Evolutionary conservation across 2,113 vertebrate genomes (phyloP).

Genomic region (Morone saxatilis): DNA sequence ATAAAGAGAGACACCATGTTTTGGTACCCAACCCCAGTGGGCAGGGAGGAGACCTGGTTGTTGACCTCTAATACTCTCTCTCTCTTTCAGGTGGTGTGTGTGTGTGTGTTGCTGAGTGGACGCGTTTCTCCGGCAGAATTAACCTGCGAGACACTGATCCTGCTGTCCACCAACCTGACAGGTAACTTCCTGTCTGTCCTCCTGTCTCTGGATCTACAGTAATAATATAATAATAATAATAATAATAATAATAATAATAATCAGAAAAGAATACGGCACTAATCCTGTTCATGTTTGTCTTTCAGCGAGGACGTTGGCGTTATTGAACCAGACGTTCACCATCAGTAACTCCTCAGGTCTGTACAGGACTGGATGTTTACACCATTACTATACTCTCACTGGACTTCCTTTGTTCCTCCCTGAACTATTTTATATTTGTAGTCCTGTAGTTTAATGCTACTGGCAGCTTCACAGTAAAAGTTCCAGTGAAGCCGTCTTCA

Average conservation of each 20-base stretch:
- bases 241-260: too few species aligned
- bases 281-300: neutral
- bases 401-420: too few species aligned
- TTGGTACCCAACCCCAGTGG: too few species aligned
- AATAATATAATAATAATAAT: too few species aligned
- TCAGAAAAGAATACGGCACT: too few species aligned
- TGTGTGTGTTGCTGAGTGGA: slow-evolving; percentile 38
- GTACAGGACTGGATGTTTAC: neutral
- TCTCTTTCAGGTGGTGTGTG: slow-evolving; percentile 31
- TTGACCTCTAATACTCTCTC: neutral
- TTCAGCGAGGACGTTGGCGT: slow-evolving; percentile 38
- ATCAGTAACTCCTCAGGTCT: slow-evolving; percentile 63
- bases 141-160: slow-evolving; percentile 57
- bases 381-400: neutral
- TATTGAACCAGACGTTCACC: slow-evolving; percentile 53
- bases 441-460: too few species aligned
- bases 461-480: too few species aligned
- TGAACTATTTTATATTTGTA: too few species aligned
- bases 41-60: too few species aligned
- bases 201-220: neutral
- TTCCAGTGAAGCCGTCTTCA: too few species aligned
- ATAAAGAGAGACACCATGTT: too few species aligned
- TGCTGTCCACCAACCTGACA: slow-evolving; percentile 61
- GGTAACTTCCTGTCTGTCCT: slow-evolving; percentile 34
- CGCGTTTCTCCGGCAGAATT: slow-evolving; percentile 24